phyloP scores from a whole-genome alignment of 1,140 invertebrate species.

The Hirudo medicinalis region DNA sequence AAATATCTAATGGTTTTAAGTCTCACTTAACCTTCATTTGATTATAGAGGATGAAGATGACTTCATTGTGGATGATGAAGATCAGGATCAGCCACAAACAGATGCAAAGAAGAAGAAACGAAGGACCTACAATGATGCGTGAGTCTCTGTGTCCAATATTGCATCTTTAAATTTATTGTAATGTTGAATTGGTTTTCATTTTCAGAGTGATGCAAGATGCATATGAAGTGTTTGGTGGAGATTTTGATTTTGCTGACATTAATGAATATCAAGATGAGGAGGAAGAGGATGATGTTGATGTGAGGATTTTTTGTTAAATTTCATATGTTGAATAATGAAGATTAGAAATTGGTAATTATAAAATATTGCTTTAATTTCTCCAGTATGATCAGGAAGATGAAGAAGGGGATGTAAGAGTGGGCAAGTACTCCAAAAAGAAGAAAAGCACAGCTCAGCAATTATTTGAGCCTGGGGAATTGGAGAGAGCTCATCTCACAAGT shows the following conservation, averaged over 20 bases:
- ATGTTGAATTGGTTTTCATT: slow-evolving; percentile 20
- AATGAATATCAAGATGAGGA: slow-evolving; percentile 73
- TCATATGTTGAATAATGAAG: slow-evolving; percentile 2
- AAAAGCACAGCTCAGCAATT: not conserved
- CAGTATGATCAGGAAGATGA: not conserved
- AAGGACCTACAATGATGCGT: slow-evolving; percentile 74
- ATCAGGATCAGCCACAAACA: slow-evolving; percentile 71
- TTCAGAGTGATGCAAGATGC: slow-evolving; percentile 81
- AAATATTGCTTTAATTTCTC: not conserved
- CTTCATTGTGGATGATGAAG: slow-evolving; percentile 94
- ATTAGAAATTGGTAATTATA: not conserved
- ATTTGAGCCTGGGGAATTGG: slow-evolving; percentile 84
- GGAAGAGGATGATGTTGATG: slow-evolving; percentile 43
- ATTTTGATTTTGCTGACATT: slow-evolving; percentile 95
- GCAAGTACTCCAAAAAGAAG: not conserved
- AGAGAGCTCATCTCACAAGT: slow-evolving; percentile 87
- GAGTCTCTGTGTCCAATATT: slow-evolving; percentile 39
- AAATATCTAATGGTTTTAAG: not conserved
- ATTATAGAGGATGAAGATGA: slow-evolving; percentile 63
- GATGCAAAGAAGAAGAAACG: slow-evolving; percentile 64
- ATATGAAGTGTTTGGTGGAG: slow-evolving; percentile 94
- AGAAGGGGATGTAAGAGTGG: not conserved
- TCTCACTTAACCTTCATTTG: not conserved
- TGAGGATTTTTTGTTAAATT: not conserved
- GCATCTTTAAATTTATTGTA: not conserved